A percentile compares a stretch with the other conserved stretches of the same genome.
These are phyloP conservation scores for Cephalophus harveyi DNA, from an alignment of 2,113 vertebrate genomes.

Conservation along the genomic window DNA sequence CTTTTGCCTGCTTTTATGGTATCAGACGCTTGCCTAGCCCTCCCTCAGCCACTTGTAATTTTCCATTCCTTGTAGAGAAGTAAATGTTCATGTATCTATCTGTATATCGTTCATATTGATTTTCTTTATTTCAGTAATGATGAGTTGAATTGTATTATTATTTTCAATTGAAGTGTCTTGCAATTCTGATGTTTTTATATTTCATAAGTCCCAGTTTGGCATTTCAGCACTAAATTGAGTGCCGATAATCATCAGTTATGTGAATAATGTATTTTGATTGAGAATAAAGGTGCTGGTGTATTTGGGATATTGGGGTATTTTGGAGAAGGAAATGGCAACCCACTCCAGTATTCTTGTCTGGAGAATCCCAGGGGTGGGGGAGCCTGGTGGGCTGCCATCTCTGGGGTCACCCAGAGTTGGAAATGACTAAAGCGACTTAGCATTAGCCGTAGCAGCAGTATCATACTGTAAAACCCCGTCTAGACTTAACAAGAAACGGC, in stretches of 20 bases:
- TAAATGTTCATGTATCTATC: background rate
- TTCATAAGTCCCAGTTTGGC: background rate
- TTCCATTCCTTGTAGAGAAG: background rate
- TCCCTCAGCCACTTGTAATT: background rate
- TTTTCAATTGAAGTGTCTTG: background rate
- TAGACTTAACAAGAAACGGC: background rate
- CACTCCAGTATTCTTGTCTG: too few relatives aligned
- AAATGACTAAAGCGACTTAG: too few relatives aligned
- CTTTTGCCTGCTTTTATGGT: background rate
- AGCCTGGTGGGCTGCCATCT: too few relatives aligned
- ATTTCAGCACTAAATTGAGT: background rate
- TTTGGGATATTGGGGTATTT: background rate
- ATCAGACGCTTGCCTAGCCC: background rate
- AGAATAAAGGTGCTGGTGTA: background rate
- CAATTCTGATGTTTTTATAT: background rate
- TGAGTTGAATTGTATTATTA: background rate
- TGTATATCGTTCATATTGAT: background rate
- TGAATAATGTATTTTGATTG: background rate
- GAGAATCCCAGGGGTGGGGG: too few relatives aligned
- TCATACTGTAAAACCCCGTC: background rate
- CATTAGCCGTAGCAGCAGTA: background rate
- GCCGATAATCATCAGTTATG: background rate
- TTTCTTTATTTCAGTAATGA: slow-evolving; percentile 1
- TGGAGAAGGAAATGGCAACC: too few relatives aligned
- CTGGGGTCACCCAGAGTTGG: too few relatives aligned